Evolutionary conservation across 2,113 vertebrate genomes (phyloP).

Genomic region (Salvelinus namaycush): DNA sequence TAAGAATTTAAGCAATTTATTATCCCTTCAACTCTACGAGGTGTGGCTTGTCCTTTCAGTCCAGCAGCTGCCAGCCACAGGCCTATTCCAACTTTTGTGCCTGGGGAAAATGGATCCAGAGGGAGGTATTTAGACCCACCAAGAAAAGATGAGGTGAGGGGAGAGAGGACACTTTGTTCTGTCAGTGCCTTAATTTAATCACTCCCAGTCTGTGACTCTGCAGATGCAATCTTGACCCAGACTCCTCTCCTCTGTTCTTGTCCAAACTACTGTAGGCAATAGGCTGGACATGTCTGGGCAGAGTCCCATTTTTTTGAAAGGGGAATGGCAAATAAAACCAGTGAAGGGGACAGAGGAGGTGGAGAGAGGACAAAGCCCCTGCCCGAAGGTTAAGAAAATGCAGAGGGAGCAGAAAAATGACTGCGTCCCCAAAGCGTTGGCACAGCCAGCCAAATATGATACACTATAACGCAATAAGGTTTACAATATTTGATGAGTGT

Average conservation of each 20-base stretch:
- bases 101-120: not conserved
- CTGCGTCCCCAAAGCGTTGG: not conserved
- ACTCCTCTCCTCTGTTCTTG: not conserved
- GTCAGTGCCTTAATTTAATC: constrained; percentile 27
- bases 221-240: constrained; percentile 18
- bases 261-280: not conserved
- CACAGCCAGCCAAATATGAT: constrained; percentile 2
- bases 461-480: not conserved
- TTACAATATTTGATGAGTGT: constrained; percentile 25
- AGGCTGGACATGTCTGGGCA: not conserved
- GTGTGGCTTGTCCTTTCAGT: constrained; percentile 9
- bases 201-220: constrained; percentile 26
- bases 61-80: not conserved
- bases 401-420: constrained; percentile 5
- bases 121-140: not conserved
- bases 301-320: not conserved
- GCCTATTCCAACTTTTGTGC: constrained; percentile 6
- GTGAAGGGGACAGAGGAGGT: not conserved
- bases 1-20: not conserved
- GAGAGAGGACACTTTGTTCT: constrained; percentile 16
- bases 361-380: not conserved
- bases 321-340: not conserved
- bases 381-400: constrained; percentile 23
- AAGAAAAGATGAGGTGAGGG: not conserved
- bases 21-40: not conserved